Base-by-base conservation (phyloP, 2,888 invertebrate genomes). In the Heliconius ismenius region DNA sequence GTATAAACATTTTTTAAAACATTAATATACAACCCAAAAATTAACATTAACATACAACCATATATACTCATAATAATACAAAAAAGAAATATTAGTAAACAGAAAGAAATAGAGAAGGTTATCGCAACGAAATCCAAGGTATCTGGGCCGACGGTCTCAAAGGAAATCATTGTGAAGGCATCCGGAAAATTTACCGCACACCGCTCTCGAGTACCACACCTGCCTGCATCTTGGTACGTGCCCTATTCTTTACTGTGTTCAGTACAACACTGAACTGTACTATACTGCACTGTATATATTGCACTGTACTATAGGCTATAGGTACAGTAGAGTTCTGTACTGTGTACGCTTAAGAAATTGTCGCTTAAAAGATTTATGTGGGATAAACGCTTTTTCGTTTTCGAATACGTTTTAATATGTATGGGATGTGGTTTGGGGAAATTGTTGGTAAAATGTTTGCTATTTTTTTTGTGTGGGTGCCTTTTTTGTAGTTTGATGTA, bases 121-220 rank as follows among this genome's bases (percentile, higher is more conserved):
- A 94, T 94, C 94, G 92, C 92, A 93, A 93, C 92, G 93, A 92
- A 93, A 93, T 92, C 92, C 92, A 86, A 87, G 88, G 92, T 93
- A 94, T 94, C 94, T 91, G 90, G 92, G 90, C 90, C 91, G 92
- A 90, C 90, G 92, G 95, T 96, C 96, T 96, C 96, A 90, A 95
- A 96, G 96, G 96, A 96, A 96, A 96, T 96, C 96, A 96, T 96
- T 95, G 96, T 95, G 95, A 96, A 96, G 96, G 96, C 96, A 95
- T 95, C 95, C 95, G 94, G 95, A 95, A 94, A 95, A 95, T 95
- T 95, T 95, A 95, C 94, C 94, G 94, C 94, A 91, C 91, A 91
- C 92, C 90, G 87, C 91, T 89, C 89, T 89, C 88, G 89, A 90
- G 91, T 87, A 89, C 91, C 89, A 88, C 91, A 92, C 92, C 93